phyloP scores from a whole-genome alignment of 2,888 invertebrate species.

The Brachyptera putata region DNA sequence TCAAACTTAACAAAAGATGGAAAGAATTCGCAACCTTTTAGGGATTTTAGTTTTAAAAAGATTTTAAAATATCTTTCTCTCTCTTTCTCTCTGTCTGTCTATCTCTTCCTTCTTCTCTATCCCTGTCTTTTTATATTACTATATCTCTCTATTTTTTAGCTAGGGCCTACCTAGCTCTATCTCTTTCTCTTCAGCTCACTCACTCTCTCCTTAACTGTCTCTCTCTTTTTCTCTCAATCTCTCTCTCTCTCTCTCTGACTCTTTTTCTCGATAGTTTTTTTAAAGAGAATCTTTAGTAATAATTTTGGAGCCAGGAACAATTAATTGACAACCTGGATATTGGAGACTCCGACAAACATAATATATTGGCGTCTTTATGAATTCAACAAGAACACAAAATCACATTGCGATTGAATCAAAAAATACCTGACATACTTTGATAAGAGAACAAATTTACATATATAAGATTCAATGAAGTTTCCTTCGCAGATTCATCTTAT shows the following conservation, averaged over 20 bases:
- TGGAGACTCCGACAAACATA: not conserved
- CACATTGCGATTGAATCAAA: conserved; percentile 4
- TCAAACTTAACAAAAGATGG: conserved; percentile 4
- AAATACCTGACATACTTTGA: too few relatives aligned
- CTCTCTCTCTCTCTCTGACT: too few relatives aligned
- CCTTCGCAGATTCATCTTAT: too few relatives aligned
- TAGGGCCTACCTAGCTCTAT: too few relatives aligned
- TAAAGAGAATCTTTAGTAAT: conserved; percentile 8
- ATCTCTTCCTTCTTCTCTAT: not conserved
- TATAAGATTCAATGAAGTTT: too few relatives aligned
- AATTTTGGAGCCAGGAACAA: not conserved
- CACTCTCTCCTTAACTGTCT: too few relatives aligned
- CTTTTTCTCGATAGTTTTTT: too few relatives aligned
- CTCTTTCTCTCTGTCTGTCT: too few relatives aligned
- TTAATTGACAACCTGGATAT: conserved; percentile 8
- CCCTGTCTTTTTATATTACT: not conserved
- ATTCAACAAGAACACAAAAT: not conserved
- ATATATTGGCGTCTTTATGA: not conserved
- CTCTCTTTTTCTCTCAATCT: too few relatives aligned
- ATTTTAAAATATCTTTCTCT: not conserved
- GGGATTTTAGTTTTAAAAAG: conserved; percentile 9
- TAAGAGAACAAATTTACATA: too few relatives aligned
- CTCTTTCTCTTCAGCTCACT: too few relatives aligned
- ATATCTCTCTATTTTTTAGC: too few relatives aligned
- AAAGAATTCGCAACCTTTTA: conserved; percentile 18